Evolutionary conservation across 1,140 invertebrate species (phyloP), one percentile per base, ranked within the genome.

Genomic region (Cyrtorhinus lividipennis): DNA sequence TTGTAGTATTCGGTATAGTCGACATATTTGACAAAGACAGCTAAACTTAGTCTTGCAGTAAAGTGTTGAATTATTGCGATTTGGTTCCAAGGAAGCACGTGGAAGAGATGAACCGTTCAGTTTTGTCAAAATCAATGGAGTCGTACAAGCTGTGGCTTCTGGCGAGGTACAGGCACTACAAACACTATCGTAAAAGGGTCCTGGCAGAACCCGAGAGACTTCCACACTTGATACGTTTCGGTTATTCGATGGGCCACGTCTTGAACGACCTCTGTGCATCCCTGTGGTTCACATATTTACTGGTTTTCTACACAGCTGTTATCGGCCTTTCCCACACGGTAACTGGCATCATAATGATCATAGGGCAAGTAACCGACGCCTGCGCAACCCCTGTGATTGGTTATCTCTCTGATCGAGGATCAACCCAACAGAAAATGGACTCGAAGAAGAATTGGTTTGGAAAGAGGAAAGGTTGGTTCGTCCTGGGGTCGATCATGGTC

Each of bases 211-310:
- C 38, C 38, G 38, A 44, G 8, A 44, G 38, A 44, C 38, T 44
- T 44, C 38, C 38, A n/a, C 8, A n/a, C n/a, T n/a, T n/a, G n/a
- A n/a, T n/a, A n/a, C n/a, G 75, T 68, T 62, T 80, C 20, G 73
- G 73, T 1, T 82, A 83, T 71, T 81, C 83, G 56, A 77, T 88
- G 67, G 90, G 90, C 0, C 94, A 97, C 77, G 82, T 97, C 26
- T 76, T 95, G 24, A 97, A 97, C 75, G 95, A 98, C 77, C 80
- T 97, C 3, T 95, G 91, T 77, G 90, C 93, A 30, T 90, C 90
- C 56, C 90, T 98, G 81, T 97, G 95, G 95, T 98, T 98, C 73
- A 92, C 90, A 0, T 98, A 98, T 75, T 77, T 95, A n/a, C 78
- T 98, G 66, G 83, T 97, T 20, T 98, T 85, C 75, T 87, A 95